Conservation (phyloP, 53 echinoderm and acorn worm species). For the Hippasteria phrygiana region DNA sequence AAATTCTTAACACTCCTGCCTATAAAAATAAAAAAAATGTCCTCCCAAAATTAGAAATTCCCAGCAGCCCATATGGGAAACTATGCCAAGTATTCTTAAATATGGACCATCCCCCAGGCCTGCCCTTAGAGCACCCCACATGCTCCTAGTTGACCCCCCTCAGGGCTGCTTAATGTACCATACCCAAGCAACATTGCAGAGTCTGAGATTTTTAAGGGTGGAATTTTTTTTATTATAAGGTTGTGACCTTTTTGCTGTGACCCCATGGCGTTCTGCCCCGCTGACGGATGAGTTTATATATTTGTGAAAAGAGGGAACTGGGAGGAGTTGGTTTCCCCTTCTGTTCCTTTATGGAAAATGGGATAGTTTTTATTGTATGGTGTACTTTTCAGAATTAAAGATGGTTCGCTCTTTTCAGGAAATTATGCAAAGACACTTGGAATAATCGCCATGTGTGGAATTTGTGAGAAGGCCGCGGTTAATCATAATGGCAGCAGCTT, state of each 20-base stretch:
- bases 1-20: not conserved
- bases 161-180: slow-evolving; percentile 52
- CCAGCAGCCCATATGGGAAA: slow-evolving; percentile 48
- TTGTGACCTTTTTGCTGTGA: slow-evolving; percentile 61
- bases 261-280: slow-evolving; percentile 5
- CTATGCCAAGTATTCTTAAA: slow-evolving; percentile 57
- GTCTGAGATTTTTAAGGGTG: slow-evolving; percentile 50
- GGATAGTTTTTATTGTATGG: too few species aligned
- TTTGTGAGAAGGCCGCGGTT: too few species aligned
- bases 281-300: slow-evolving; percentile 58
- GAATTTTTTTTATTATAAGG: slow-evolving; percentile 39
- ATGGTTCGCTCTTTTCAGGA: too few species aligned
- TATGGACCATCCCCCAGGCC: slow-evolving; percentile 32
- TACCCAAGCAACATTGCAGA: slow-evolving; percentile 30
- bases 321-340: not conserved
- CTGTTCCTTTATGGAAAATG: not conserved
- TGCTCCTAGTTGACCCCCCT: slow-evolving; percentile 49
- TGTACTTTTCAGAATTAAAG: too few species aligned
- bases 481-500: too few species aligned
- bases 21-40: not conserved
- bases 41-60: slow-evolving; percentile 51
- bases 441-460: too few species aligned
- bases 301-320: not conserved
- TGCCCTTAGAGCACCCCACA: slow-evolving; percentile 21
- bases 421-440: too few species aligned